A percentile compares a stretch with the other conserved stretches of the same genome.
phyloP scores from a whole-genome alignment of 2,113 vertebrate species.

The Spermophilus dauricus region DNA sequence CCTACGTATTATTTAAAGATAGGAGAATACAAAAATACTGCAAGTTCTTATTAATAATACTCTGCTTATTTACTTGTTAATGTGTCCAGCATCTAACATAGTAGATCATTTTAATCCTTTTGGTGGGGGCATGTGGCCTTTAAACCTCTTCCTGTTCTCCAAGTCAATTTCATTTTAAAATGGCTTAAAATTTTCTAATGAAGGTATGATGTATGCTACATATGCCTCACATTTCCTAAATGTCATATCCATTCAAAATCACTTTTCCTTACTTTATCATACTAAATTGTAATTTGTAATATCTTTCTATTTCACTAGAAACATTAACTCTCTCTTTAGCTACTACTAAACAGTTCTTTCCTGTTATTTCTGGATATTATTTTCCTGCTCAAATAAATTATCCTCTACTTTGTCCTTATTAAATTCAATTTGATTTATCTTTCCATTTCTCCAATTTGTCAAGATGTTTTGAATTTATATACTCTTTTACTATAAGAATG shows the following conservation, averaged over 20 bases:
- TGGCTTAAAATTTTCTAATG: not conserved
- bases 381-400: constrained; percentile 72
- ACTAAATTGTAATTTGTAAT: not conserved
- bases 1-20: not conserved
- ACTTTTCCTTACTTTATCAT: not conserved
- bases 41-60: not conserved
- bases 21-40: not conserved
- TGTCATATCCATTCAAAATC: not conserved
- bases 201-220: not conserved
- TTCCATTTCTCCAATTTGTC: constrained; percentile 61
- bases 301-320: constrained; percentile 12
- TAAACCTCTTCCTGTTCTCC: not conserved
- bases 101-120: not conserved
- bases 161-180: constrained; percentile 30
- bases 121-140: not conserved
- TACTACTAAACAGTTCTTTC: constrained; percentile 10
- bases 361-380: constrained; percentile 76
- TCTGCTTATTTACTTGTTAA: not conserved
- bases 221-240: constrained; percentile 7
- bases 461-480: constrained; percentile 63
- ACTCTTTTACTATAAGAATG: not conserved
- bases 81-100: not conserved
- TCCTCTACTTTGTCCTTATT: constrained; percentile 28
- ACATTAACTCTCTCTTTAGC: not conserved
- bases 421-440: constrained; percentile 66